These are phyloP conservation scores for Thyatira batis DNA, from an alignment of 2,888 invertebrate species.

Conservation along the genomic window DNA sequence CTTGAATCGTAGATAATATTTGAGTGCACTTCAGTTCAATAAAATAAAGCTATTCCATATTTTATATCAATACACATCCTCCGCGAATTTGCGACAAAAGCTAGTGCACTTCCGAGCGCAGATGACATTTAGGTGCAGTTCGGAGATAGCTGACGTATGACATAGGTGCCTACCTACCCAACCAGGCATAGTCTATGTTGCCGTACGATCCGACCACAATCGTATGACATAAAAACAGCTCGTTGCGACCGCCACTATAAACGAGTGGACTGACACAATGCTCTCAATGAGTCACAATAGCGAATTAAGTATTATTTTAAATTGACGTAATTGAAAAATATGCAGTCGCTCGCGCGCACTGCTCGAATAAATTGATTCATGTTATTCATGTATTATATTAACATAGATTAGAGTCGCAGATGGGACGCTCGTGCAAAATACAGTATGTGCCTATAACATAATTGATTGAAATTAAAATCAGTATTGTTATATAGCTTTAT, in stretches of 20 bases:
- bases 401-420: constrained; percentile 50
- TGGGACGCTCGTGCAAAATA: constrained; percentile 5
- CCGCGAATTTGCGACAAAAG: no score
- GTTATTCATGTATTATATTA: constrained; percentile 78
- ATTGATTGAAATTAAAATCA: background rate
- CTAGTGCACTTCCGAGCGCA: no score
- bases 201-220: background rate
- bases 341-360: constrained; percentile 73
- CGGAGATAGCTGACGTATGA: background rate
- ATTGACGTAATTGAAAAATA: constrained; percentile 83
- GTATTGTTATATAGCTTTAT: background rate
- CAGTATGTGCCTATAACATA: background rate
- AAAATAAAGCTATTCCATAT: no score
- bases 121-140: background rate
- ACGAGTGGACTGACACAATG: constrained; percentile 69
- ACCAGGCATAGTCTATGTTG: background rate
- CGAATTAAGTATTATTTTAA: constrained; percentile 82
- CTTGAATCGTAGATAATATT: no score
- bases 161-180: no score
- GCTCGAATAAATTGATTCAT: constrained; percentile 80
- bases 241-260: constrained; percentile 23
- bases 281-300: constrained; percentile 79
- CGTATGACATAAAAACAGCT: constrained; percentile 37
- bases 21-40: no score
- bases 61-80: no score